Percentiles rank a stretch among this genome's conserved stretches.
phyloP scores from a whole-genome alignment of 2,888 invertebrate species.

The Trissolcus brochymenae region DNA sequence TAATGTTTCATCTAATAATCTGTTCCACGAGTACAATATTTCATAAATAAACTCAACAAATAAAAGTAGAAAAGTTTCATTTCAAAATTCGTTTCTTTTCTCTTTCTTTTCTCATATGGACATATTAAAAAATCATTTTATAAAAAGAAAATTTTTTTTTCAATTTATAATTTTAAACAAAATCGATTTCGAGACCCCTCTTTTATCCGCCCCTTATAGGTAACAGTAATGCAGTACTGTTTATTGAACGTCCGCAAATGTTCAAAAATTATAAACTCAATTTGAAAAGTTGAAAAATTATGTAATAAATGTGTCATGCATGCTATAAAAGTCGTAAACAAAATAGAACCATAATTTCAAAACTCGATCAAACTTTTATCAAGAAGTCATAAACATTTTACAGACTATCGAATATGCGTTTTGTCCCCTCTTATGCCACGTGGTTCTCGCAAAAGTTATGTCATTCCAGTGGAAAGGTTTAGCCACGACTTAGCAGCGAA shows the following conservation, averaged over 20 bases:
- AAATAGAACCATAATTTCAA: conserved; percentile 21
- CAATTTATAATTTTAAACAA: too few relatives aligned
- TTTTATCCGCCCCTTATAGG: too few relatives aligned
- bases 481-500: conserved; percentile 33
- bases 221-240: too few relatives aligned
- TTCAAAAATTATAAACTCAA: too few relatives aligned
- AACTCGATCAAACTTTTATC: conserved; percentile 29
- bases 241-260: too few relatives aligned
- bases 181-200: too few relatives aligned
- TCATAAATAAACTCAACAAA: too few relatives aligned
- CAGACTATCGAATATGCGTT: not conserved
- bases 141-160: too few relatives aligned
- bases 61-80: too few relatives aligned
- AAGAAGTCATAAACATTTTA: conserved; percentile 22
- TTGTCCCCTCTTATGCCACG: conserved; percentile 52
- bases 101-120: too few relatives aligned
- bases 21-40: not conserved
- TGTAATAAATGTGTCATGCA: not conserved
- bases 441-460: conserved; percentile 56
- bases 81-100: too few relatives aligned
- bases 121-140: too few relatives aligned
- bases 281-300: not conserved
- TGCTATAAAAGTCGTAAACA: conserved; percentile 18
- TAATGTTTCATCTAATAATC: conserved; percentile 6
- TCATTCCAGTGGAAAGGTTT: conserved; percentile 55